These are phyloP conservation scores for Petrocephalus schoutedeni DNA, from an alignment of 2,797 vertebrate species.

Conservation along the genomic window DNA sequence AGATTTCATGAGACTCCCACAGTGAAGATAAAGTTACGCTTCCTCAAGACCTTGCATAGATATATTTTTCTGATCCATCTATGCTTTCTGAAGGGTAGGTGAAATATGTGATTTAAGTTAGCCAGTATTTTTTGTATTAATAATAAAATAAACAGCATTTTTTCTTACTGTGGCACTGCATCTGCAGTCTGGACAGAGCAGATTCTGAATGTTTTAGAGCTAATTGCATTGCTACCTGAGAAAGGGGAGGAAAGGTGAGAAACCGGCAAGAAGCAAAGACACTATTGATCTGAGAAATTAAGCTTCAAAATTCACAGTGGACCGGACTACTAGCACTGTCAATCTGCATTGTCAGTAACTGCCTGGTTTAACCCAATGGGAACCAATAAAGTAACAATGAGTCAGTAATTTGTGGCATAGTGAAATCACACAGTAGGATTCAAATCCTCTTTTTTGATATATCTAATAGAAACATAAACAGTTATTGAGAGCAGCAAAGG, in stretches of 20 bases:
- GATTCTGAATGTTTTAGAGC: neutral
- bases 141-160: neutral
- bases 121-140: neutral
- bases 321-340: neutral
- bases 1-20: neutral
- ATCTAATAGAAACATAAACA: neutral
- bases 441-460: neutral
- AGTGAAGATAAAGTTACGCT: neutral
- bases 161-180: neutral
- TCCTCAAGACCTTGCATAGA: neutral
- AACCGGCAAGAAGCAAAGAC: neutral
- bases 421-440: neutral
- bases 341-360: neutral
- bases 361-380: neutral
- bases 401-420: neutral
- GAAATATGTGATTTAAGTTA: constrained; percentile 4
- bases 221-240: neutral
- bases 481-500: neutral
- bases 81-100: neutral
- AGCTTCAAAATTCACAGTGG: neutral
- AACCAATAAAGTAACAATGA: neutral
- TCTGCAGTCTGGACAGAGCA: neutral
- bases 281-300: neutral
- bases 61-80: constrained; percentile 5
- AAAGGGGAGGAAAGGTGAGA: neutral